phyloP scores from a whole-genome alignment of 2,797 vertebrate genomes.

The Sebastes paucispinis region DNA sequence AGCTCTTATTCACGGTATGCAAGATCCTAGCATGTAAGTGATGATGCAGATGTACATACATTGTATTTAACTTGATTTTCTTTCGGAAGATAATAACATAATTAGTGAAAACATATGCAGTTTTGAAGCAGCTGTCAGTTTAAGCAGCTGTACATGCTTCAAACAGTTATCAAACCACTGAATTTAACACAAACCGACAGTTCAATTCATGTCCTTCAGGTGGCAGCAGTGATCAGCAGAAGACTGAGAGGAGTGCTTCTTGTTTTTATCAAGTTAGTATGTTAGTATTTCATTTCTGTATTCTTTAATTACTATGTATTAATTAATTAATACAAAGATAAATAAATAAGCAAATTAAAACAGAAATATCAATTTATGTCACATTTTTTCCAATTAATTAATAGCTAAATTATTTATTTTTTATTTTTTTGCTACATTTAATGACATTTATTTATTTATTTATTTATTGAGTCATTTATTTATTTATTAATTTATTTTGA shows the following conservation, averaged over 20 bases:
- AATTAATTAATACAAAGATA: too few relatives aligned
- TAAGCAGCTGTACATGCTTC: not conserved
- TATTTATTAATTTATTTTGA: too few relatives aligned
- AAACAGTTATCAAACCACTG: not conserved
- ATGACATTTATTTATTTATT: too few relatives aligned
- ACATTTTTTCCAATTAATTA: too few relatives aligned
- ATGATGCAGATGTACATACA: not conserved
- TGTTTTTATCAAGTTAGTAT: not conserved
- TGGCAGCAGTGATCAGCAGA: conserved; percentile 51
- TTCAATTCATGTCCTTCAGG: conserved; percentile 42
- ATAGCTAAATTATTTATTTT: too few relatives aligned
- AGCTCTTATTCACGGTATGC: not conserved
- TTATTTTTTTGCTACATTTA: too few relatives aligned
- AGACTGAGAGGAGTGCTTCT: not conserved
- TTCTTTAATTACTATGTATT: not conserved
- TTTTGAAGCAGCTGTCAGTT: not conserved
- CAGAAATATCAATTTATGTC: too few relatives aligned
- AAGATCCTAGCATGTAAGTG: not conserved
- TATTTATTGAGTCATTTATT: too few relatives aligned
- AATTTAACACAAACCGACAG: not conserved
- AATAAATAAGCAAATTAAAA: too few relatives aligned
- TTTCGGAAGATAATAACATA: not conserved
- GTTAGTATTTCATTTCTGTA: too few relatives aligned
- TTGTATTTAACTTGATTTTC: not conserved
- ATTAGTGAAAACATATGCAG: not conserved